A percentile compares a stretch with the other conserved stretches of the same genome.
Evolutionary conservation across 2,113 vertebrate species (phyloP).

Genomic region (Amphiprion percula): DNA sequence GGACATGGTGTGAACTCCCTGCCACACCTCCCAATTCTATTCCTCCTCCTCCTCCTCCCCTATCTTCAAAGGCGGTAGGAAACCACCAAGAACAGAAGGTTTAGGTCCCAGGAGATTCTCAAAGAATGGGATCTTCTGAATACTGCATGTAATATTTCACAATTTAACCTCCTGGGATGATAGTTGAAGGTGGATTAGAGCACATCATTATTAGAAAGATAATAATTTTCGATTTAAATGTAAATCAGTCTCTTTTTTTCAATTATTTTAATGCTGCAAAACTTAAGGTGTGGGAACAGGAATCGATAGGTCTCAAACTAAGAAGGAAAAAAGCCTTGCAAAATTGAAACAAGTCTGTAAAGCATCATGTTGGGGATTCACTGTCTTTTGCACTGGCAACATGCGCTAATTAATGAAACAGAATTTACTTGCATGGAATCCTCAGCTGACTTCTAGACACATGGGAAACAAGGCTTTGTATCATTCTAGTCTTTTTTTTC

Average conservation of each 20-base stretch:
- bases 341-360: constrained; percentile 49
- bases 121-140: constrained; percentile 64
- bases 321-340: constrained; percentile 36
- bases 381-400: constrained; percentile 13
- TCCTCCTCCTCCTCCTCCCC: constrained; percentile 44
- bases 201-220: constrained; percentile 80
- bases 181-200: constrained; percentile 81
- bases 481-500: background rate
- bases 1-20: constrained; percentile 53
- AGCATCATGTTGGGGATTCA: constrained; percentile 17
- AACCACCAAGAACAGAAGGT: constrained; percentile 46
- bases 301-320: constrained; percentile 70
- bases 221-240: constrained; percentile 85
- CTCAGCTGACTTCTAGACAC: background rate
- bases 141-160: constrained; percentile 75
- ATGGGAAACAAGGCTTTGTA: background rate
- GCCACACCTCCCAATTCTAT: constrained; percentile 60
- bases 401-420: constrained; percentile 15
- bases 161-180: constrained; percentile 79
- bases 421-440: background rate
- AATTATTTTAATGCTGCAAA: constrained; percentile 76
- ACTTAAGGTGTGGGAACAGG: constrained; percentile 54
- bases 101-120: constrained; percentile 58
- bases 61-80: constrained; percentile 63
- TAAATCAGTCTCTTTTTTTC: constrained; percentile 77